Conservation (phyloP, 2,888 invertebrate species). For the Oeneis ivallda region DNA sequence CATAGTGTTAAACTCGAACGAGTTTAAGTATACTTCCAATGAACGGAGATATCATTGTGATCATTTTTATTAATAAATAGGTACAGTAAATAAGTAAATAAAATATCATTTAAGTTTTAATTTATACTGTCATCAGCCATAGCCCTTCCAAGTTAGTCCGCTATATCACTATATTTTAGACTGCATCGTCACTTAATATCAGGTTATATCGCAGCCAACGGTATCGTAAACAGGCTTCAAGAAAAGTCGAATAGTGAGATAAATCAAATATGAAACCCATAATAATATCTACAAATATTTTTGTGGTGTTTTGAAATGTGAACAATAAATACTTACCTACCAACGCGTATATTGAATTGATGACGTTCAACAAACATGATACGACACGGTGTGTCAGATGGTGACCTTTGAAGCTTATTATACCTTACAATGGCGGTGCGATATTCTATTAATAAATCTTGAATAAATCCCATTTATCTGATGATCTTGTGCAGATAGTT, state of each 20-base stretch:
- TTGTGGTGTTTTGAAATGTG: neutral
- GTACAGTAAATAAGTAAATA: too few relatives aligned
- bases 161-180: too few relatives aligned
- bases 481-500: slow-evolving; percentile 25
- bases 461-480: slow-evolving; percentile 40
- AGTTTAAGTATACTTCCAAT: too few relatives aligned
- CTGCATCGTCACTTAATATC: too few relatives aligned
- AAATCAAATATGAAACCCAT: neutral
- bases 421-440: slow-evolving; percentile 49
- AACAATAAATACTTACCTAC: neutral
- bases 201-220: too few relatives aligned
- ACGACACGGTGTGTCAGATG: slow-evolving; percentile 44
- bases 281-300: slow-evolving; percentile 2
- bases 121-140: too few relatives aligned
- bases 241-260: neutral
- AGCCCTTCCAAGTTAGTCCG: too few relatives aligned
- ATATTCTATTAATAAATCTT: slow-evolving; percentile 60
- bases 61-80: too few relatives aligned
- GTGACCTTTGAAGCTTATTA: slow-evolving; percentile 46
- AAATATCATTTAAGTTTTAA: too few relatives aligned
- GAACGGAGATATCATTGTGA: too few relatives aligned
- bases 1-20: too few relatives aligned
- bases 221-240: neutral
- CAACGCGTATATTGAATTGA: slow-evolving; percentile 3
- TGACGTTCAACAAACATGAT: slow-evolving; percentile 23